A percentile compares a stretch with the other conserved stretches of the same genome.
phyloP scores from a whole-genome alignment of 2,113 vertebrate genomes.

The Oenanthe oenanthe region DNA sequence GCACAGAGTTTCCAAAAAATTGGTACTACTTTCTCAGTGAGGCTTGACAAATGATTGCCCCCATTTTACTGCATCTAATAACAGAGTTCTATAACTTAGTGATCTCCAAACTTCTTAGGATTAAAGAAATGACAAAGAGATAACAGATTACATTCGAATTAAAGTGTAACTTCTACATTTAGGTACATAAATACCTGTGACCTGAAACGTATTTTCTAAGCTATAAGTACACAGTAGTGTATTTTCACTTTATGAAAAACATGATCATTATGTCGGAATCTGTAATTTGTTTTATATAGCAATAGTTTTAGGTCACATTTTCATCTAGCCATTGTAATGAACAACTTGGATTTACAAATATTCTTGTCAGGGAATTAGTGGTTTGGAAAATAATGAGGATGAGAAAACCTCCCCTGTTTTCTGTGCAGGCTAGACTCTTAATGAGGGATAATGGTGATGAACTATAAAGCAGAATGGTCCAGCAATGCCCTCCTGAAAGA shows the following conservation, averaged over 20 bases:
- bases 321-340: neutral
- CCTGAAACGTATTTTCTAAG: neutral
- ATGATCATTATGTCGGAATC: fast-evolving
- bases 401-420: neutral
- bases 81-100: neutral
- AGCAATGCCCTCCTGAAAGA: neutral
- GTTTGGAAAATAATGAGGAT: neutral
- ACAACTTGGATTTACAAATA: neutral
- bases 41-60: slow-evolving; percentile 21
- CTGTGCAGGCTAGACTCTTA: neutral
- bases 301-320: neutral
- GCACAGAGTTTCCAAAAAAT: neutral
- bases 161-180: neutral
- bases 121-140: neutral
- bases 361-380: neutral
- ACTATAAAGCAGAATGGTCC: neutral
- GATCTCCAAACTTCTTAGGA: neutral
- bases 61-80: neutral
- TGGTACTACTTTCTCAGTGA: neutral
- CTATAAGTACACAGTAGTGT: neutral
- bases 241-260: neutral
- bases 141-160: neutral
- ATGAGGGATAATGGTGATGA: slow-evolving; percentile 14
- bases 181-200: neutral
- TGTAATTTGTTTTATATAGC: neutral